phyloP scores from a whole-genome alignment of 1,140 invertebrate species.

The Temnothorax curvispinosus region DNA sequence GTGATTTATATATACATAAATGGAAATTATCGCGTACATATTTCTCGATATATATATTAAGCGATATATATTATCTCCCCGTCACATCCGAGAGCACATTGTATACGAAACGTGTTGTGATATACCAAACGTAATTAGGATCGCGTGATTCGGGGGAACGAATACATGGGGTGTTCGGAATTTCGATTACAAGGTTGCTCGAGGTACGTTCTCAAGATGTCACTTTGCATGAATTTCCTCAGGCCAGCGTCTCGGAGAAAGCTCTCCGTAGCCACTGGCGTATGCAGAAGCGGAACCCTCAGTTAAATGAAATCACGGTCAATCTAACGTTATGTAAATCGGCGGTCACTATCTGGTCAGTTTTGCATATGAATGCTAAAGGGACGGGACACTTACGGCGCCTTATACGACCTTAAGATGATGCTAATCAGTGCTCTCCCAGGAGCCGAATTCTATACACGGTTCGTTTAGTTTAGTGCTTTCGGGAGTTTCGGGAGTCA shows the following conservation, averaged over 20 bases:
- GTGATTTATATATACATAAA: background rate
- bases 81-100: background rate
- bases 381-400: constrained; percentile 72
- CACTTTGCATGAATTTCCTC: constrained; percentile 73
- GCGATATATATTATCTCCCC: background rate
- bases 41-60: constrained; percentile 6
- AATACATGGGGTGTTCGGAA: constrained; percentile 12
- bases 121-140: constrained; percentile 7
- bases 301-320: constrained; percentile 84
- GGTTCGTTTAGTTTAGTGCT: constrained; percentile 82
- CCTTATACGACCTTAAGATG: constrained; percentile 78
- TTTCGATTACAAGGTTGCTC: constrained; percentile 64
- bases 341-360: constrained; percentile 82
- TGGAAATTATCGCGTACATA: background rate
- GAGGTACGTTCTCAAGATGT: constrained; percentile 59
- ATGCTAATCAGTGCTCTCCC: constrained; percentile 82
- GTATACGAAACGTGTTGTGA: background rate
- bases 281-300: constrained; percentile 37
- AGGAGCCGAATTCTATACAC: constrained; percentile 66
- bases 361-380: constrained; percentile 85
- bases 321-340: constrained; percentile 86
- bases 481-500: constrained; percentile 54
- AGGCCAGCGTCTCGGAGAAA: constrained; percentile 25
- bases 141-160: background rate
- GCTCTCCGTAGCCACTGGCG: constrained; percentile 66